phyloP scores from a whole-genome alignment of 2,888 invertebrate genomes.

The Dynastes grantii region DNA sequence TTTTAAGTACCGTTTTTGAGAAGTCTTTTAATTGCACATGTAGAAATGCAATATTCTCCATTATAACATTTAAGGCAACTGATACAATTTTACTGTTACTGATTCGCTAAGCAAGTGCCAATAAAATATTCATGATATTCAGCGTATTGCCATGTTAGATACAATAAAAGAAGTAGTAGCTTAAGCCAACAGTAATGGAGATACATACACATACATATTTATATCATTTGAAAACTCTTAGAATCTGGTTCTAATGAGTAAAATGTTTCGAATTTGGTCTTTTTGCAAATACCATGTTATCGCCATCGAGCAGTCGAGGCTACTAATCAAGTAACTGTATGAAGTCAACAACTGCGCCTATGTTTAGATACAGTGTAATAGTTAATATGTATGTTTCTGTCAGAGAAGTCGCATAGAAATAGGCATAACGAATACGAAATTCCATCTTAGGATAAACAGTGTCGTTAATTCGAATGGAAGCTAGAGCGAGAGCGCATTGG shows the following conservation, averaged over 20 bases:
- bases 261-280: not conserved
- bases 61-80: too few species aligned
- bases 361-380: not conserved
- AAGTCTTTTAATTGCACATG: too few species aligned
- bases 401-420: not conserved
- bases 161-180: not conserved
- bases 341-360: not conserved
- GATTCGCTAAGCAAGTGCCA: too few species aligned
- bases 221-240: not conserved
- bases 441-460: not conserved
- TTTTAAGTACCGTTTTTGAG: too few species aligned
- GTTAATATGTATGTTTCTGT: conserved; percentile 22
- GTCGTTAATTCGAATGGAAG: conserved; percentile 18
- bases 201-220: conserved; percentile 2
- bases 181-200: conserved; percentile 20
- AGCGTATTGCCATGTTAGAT: too few species aligned
- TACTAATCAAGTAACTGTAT: not conserved
- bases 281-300: conserved; percentile 8
- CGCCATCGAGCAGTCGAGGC: not conserved
- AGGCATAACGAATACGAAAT: conserved; percentile 17
- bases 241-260: not conserved
- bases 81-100: too few species aligned
- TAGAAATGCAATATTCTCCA: too few species aligned
- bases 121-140: too few species aligned
- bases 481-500: conserved; percentile 9